Conservation (phyloP, 1,140 invertebrate genomes). For the Rhyacophila brunnea region DNA sequence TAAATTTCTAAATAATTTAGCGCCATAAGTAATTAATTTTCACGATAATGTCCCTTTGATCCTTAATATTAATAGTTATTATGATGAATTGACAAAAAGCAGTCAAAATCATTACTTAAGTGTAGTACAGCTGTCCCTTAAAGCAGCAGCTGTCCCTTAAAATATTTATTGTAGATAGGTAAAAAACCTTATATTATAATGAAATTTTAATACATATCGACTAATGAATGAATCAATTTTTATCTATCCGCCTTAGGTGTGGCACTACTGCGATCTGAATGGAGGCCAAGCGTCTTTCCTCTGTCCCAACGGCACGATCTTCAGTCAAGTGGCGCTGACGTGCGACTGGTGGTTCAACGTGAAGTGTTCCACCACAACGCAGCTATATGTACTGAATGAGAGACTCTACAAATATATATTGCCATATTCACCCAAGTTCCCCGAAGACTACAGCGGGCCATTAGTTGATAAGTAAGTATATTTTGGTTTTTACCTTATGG, state of each 20-base stretch:
- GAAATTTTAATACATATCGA: no score
- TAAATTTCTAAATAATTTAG: no score
- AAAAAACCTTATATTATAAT: no score
- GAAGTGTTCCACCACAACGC: conserved; percentile 75
- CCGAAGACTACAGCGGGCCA: conserved; percentile 82
- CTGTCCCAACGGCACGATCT: conserved; percentile 89
- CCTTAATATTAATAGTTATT: no score
- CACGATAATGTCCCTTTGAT: no score
- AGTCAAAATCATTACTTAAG: no score
- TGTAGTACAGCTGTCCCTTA: no score
- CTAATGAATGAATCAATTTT: neutral
- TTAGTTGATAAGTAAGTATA: conserved; percentile 70
- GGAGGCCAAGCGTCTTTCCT: conserved; percentile 87
- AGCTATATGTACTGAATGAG: conserved; percentile 84
- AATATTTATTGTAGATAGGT: no score
- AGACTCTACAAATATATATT: conserved; percentile 84
- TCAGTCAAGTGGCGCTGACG: conserved; percentile 80
- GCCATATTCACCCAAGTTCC: conserved; percentile 80
- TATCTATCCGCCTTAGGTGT: conserved; percentile 59
- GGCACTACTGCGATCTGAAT: conserved; percentile 90
- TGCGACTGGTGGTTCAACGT: conserved; percentile 95
- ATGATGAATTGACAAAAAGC: no score
- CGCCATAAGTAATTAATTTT: no score
- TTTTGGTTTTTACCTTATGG: no score
- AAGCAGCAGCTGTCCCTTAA: no score